Percentiles rank a stretch among this genome's conserved stretches.
These are phyloP conservation scores for Nephotettix cincticeps DNA, from an alignment of 1,140 invertebrate genomes.

Conservation along the genomic window DNA sequence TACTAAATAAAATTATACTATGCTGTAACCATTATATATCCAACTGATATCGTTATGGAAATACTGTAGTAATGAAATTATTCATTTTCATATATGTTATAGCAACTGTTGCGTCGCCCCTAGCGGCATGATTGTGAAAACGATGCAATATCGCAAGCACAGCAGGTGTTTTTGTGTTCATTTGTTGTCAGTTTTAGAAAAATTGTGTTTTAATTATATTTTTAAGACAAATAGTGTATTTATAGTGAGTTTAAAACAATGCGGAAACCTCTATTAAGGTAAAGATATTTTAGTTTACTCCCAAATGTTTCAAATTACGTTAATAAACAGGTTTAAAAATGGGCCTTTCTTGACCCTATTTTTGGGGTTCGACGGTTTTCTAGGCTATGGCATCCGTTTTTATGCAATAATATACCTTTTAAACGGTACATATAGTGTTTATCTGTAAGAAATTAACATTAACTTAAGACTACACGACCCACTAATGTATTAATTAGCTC, in stretches of 20 bases:
- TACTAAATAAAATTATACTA: too few relatives aligned
- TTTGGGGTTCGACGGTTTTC: conserved; percentile 40
- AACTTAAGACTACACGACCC: too few relatives aligned
- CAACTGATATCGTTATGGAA: too few relatives aligned
- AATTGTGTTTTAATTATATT: conserved; percentile 28
- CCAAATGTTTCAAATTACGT: background rate
- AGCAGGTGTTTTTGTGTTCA: conserved; percentile 41
- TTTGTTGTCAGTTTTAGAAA: conserved; percentile 38
- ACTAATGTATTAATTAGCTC: too few relatives aligned
- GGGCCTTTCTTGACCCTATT: conserved; percentile 38
- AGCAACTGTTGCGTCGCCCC: conserved; percentile 24
- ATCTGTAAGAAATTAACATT: background rate
- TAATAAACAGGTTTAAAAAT: background rate
- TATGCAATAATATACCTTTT: conserved; percentile 8
- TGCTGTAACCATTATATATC: too few relatives aligned
- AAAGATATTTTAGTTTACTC: background rate
- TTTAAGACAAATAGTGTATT: conserved; percentile 12
- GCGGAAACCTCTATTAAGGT: conserved; percentile 30
- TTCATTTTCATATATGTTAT: background rate
- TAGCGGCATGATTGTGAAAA: conserved; percentile 30
- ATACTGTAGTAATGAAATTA: too few relatives aligned
- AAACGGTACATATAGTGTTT: background rate
- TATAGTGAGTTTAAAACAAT: conserved; percentile 19
- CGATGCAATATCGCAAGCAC: conserved; percentile 33
- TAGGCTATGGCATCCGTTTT: conserved; percentile 37